Evolutionary conservation across 2,113 vertebrate genomes (phyloP), one percentile per base, ranked within the genome.

Genomic region (Baryphthengus martii): DNA sequence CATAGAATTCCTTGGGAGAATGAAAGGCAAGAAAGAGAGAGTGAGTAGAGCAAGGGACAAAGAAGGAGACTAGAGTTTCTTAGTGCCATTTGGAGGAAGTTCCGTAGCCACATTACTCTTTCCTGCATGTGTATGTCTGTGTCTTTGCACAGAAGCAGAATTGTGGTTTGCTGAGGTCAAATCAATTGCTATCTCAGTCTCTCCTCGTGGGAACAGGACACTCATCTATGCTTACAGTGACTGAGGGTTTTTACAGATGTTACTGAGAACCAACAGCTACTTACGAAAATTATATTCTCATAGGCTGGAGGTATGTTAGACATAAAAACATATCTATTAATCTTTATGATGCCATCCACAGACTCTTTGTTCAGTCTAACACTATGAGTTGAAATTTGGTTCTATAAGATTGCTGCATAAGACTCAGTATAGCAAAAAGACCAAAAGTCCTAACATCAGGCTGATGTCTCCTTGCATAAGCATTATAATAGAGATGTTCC

Each of bases 361-460:
- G 11, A 47, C 10, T 44, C 23, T 5, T 42, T 9, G 14, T 61
- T 92, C 13, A 44, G 37, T 63, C 23, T 1, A 3, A 66, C 6
- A 23, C 5, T 17, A 19, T 19, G 23, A 31, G 5, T 15, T 4
- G 1, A 55, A 71, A 53, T 47, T 66, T 61, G 58, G 16, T 74
- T 13, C 21, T 4, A 0, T 77, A 26, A 37, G 10, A 61, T n/a
- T n/a, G n/a, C n/a, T n/a, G n/a, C n/a, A n/a, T 67, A 66, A 28
- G 14, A 40, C 23, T 59, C 5, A 17, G 3, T 59, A 45, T 33
- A 67, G 18, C 9, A 89, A 72, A 19, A 61, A 56, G n/a, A 49
- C 0, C 7, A 61, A 16, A 89, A 92, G 35, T 56, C 4, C 3
- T 49, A 33, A 47, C 0, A 2, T 21, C 18, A 50, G 17, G 2